These are phyloP conservation scores for Ophraella communa DNA, from an alignment of 2,888 invertebrate species.

Conservation along the genomic window DNA sequence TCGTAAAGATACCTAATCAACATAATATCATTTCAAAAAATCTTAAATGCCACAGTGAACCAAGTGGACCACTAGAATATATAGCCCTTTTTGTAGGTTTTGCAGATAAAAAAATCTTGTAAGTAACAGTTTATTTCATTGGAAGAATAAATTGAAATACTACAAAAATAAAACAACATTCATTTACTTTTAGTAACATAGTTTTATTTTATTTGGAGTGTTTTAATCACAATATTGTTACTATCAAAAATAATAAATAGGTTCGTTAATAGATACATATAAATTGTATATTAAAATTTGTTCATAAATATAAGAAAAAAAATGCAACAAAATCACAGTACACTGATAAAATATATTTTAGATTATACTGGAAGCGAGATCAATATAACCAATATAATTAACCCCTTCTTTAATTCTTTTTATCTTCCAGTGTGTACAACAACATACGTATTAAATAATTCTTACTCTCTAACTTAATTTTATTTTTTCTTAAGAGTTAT, in stretches of 20 bases:
- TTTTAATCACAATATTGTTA: constrained; percentile 27
- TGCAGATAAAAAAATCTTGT: no score
- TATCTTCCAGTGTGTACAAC: neutral
- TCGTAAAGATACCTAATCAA: no score
- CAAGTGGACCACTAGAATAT: no score
- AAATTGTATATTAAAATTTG: constrained; percentile 29
- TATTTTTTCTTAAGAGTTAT: neutral
- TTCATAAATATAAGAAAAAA: constrained; percentile 24
- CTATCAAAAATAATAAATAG: constrained; percentile 29
- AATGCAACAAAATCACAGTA: constrained; percentile 29
- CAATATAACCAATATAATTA: neutral
- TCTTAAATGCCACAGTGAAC: no score
- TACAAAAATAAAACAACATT: neutral
- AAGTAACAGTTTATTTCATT: no score
- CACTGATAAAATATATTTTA: constrained; percentile 7
- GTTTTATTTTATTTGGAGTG: constrained; percentile 23
- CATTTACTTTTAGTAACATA: constrained; percentile 21
- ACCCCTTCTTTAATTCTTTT: neutral
- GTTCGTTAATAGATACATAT: constrained; percentile 26
- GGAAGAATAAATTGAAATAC: no score
- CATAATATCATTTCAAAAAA: no score
- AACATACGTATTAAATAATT: neutral
- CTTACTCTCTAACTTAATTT: neutral
- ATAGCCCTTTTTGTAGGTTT: no score
- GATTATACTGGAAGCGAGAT: neutral